Conservation (phyloP, 2,888 invertebrate genomes). For the Ochropacha duplaris region DNA sequence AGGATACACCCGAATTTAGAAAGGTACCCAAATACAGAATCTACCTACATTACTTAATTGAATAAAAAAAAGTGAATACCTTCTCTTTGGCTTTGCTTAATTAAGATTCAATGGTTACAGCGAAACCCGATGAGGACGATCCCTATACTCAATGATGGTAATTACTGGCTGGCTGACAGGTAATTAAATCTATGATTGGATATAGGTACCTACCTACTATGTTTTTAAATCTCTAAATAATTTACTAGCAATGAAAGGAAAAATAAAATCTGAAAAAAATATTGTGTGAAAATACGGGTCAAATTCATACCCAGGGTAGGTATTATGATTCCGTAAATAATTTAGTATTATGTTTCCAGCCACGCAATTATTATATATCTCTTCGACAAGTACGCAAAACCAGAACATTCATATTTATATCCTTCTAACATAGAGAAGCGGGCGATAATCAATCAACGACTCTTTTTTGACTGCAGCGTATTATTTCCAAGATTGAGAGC, state of each 20-base stretch:
- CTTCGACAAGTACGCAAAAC: slow-evolving; percentile 59
- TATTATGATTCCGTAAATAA: too few relatives aligned
- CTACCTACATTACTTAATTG: too few relatives aligned
- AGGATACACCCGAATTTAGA: slow-evolving; percentile 58
- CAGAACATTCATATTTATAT: slow-evolving; percentile 55
- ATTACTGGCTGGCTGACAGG: slow-evolving; percentile 69
- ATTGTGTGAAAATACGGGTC: too few relatives aligned
- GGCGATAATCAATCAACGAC: slow-evolving; percentile 57
- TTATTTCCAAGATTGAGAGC: slow-evolving; percentile 64
- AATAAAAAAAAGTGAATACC: too few relatives aligned
- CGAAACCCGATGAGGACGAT: slow-evolving; percentile 75
- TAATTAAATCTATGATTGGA: slow-evolving; percentile 23
- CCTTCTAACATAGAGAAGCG: slow-evolving; percentile 56
- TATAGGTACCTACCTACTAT: too few relatives aligned
- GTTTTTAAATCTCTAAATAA: too few relatives aligned
- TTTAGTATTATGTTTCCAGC: slow-evolving; percentile 40
- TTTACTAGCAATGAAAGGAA: too few relatives aligned
- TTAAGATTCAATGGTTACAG: slow-evolving; percentile 40
- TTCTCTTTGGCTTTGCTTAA: background rate
- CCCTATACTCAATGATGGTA: slow-evolving; percentile 62
- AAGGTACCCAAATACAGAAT: slow-evolving; percentile 48
- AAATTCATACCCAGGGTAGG: background rate
- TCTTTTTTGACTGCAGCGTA: slow-evolving; percentile 70
- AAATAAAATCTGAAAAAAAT: background rate
- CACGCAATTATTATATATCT: slow-evolving; percentile 71